Evolutionary conservation across 2,888 invertebrate species (phyloP), one percentile per base, ranked within the genome.

Genomic region (Colletes collaris): DNA sequence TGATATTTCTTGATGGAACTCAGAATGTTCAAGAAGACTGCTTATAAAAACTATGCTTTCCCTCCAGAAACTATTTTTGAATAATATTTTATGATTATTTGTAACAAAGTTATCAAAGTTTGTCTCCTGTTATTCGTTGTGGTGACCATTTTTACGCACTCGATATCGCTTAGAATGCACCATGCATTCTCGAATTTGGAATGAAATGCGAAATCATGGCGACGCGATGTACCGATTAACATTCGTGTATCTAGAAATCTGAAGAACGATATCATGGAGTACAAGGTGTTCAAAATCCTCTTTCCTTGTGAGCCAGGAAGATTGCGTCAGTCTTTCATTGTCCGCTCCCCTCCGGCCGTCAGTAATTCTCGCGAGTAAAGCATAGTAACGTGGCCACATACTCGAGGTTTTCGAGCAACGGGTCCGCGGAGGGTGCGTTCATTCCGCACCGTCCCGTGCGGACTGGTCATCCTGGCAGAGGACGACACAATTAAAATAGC

Each of bases 401-500:
- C 88, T 88, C 84, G 86, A 86, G 87, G 88, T 85, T 88, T 87
- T 82, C 71, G 73, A 73, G 82, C 65, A 63, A 68, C 83, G 68
- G 79, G 62, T 76, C 79, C 81, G 81, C 71, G 79, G 69, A 66
- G 82, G 85, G 71, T 83, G 86, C 87, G 86, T 87, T 88, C 88
- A 89, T 90, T 89, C 85, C 87, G 85, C 74, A 69, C 84, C 83
- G 85, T 87, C 89, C 88, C 87, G 86, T 74, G 72, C 79, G 87
- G 85, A 84, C 87, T 86, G 90, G 90, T 90, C 89, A 90, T 89
- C 89, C 88, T 80, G 86, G 86, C 86, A 84, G 85, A 89, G 89
- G 90, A 92, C 89, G 89, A 91, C 89, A 91, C 93, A 92, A 93
- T 93, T 92, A 93, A 93, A 93, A 93, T 92, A 92, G 92, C 92